phyloP scores from a whole-genome alignment of 2,113 vertebrate species.

The Psilopogon haemacephalus region DNA sequence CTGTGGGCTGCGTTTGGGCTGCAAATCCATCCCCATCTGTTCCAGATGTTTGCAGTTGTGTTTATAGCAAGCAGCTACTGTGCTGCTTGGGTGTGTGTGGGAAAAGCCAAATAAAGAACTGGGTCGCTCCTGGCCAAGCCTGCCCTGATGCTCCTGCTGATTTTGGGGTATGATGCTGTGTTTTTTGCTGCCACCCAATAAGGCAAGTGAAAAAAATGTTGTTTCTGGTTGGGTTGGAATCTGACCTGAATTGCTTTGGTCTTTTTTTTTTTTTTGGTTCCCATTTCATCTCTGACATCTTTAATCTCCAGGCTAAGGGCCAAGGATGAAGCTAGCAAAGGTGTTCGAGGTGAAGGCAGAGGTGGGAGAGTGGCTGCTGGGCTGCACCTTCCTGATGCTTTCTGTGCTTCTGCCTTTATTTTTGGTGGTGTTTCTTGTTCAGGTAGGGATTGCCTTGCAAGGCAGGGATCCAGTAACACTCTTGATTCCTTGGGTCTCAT shows the following conservation, averaged over 20 bases:
- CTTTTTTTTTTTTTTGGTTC: not conserved
- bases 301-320: not conserved
- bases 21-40: constrained; percentile 12
- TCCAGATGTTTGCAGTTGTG: constrained; percentile 51
- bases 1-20: not conserved
- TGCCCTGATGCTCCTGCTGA: rapidly evolving
- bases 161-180: not conserved
- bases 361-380: not conserved
- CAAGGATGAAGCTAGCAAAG: not conserved
- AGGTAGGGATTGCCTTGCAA: not conserved
- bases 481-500: not conserved
- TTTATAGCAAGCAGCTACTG: not conserved
- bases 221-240: not conserved
- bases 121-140: too few relatives aligned
- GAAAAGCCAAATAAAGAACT: too few relatives aligned
- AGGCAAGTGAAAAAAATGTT: not conserved
- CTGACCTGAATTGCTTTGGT: not conserved
- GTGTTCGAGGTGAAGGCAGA: not conserved
- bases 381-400: not conserved
- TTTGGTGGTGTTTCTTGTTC: not conserved
- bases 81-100: too few relatives aligned
- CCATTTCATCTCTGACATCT: not conserved
- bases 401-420: not conserved
- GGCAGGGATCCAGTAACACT: not conserved
- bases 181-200: not conserved